Evolutionary conservation across 35 echinoderm and acorn worm species (phyloP), one percentile per base, ranked within the genome.

Genomic region (Apostichopus californicus): DNA sequence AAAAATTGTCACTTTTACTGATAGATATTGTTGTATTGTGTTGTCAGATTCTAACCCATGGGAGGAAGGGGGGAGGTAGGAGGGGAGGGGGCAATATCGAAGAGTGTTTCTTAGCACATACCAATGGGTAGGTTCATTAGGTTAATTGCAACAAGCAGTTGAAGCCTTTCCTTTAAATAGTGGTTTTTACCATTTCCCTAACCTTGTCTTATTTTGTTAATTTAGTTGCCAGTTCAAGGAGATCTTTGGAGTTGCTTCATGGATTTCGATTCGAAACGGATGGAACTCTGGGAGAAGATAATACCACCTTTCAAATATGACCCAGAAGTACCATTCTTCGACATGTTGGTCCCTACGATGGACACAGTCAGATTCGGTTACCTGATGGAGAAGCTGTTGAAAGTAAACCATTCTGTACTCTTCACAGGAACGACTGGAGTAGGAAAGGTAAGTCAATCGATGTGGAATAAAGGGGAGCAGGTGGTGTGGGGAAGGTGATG

Each of bases 211-310:
- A 9, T 86, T 54, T 55, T 55, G 10, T 88, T n/a, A 5, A 57
- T 6, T 23, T 77, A 98, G 97, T 91, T 98, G 56, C 93, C 95
- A 15, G 28, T 84, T 14, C 93, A 90, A 52, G 97, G 94, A 78
- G 94, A 95, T 68, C 83, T 98, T 13, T 98, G 97, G 97, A 98
- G 95, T 70, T 96, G 93, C 56, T 98, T 92, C 83, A 94, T 98
- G 93, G 97, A 98, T 85, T 94, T 96, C 92, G 95, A 98, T 77
- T 92, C 87, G 77, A 96, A 96, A 89, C 71, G 97, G 5, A 96
- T 98, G 97, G 97, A 98, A 28, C 60, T 98, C 53, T 98, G 97
- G 97, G 97, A 98, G 90, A 98, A 96, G 93, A 96, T 98, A 13
- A 92, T 98, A 9, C 97, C 97, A 2, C 65, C 93, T 4, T 98